Evolutionary conservation across 2,113 vertebrate genomes (phyloP).

Genomic region (Silurus meridionalis): DNA sequence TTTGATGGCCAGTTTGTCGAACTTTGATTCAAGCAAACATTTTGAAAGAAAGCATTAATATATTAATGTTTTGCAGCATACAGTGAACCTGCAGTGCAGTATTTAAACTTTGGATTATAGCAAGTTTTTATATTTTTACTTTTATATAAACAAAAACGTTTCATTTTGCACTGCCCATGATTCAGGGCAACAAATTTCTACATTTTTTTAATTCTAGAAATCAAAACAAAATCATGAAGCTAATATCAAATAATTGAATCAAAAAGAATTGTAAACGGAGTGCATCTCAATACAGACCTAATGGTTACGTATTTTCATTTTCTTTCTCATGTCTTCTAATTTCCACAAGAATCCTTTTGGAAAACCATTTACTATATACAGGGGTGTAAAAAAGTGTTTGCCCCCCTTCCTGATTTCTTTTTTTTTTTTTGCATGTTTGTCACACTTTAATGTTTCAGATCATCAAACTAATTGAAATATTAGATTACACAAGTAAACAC

Average conservation of each 20-base stretch:
- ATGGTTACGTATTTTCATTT: background rate
- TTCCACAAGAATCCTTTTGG: background rate
- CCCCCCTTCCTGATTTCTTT: no score
- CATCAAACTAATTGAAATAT: no score
- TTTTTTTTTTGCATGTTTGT: no score
- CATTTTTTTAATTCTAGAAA: background rate
- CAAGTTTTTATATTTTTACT: background rate
- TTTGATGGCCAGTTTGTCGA: background rate
- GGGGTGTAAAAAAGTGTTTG: no score
- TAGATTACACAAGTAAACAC: no score
- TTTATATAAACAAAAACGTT: background rate
- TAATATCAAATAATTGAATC: background rate
- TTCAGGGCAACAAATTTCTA: background rate
- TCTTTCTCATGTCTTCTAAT: no score
- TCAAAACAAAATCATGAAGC: background rate
- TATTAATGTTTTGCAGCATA: background rate
- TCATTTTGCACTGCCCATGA: background rate
- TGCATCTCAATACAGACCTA: background rate
- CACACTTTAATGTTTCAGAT: no score
- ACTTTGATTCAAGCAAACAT: background rate
- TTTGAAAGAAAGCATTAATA: background rate
- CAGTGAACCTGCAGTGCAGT: background rate
- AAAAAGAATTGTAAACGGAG: background rate
- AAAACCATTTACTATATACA: background rate
- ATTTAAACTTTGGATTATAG: background rate